These are phyloP conservation scores for Scaptomyza caliginosa DNA, from an alignment of 2,888 invertebrate species.

Conservation along the genomic window DNA sequence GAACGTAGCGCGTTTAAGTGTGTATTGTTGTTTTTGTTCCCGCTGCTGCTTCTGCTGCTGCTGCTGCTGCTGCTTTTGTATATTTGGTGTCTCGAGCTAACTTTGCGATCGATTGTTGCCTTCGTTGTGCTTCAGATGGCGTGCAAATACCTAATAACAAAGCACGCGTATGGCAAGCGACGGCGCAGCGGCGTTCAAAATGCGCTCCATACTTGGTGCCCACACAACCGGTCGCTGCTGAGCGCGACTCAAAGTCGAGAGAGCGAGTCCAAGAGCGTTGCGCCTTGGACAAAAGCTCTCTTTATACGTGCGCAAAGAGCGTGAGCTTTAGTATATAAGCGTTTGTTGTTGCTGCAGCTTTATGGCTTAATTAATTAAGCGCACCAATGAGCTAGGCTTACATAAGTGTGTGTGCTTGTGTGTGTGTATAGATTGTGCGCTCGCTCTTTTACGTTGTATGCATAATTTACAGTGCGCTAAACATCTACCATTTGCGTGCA, in stretches of 20 bases:
- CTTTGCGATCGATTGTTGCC: constrained; percentile 75
- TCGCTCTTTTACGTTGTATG: constrained; percentile 16
- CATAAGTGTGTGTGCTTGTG: constrained; percentile 6
- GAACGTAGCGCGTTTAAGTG: constrained; percentile 41
- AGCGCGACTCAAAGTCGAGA: not conserved
- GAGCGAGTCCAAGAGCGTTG: constrained; percentile 15
- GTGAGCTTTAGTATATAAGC: constrained; percentile 25
- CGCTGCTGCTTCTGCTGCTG: constrained; percentile 9
- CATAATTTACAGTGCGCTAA: constrained; percentile 52
- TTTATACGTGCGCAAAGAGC: constrained; percentile 33
- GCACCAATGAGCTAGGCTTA: constrained; percentile 8
- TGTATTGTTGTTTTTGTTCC: constrained; percentile 30
- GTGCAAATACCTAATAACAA: constrained; percentile 83
- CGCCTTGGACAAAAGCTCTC: constrained; percentile 17
- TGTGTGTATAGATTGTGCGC: not conserved
- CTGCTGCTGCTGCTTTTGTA: constrained; percentile 12
- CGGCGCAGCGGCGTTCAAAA: constrained; percentile 66
- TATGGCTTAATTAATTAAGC: constrained; percentile 76
- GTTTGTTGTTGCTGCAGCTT: constrained; percentile 27
- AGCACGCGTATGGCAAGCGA: constrained; percentile 74
- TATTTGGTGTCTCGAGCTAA: constrained; percentile 62
- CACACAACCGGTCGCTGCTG: constrained; percentile 62
- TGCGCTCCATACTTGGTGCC: constrained; percentile 71
- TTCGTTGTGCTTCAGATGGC: constrained; percentile 84
- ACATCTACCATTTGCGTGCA: constrained; percentile 60